Evolutionary conservation across 2,113 vertebrate genomes (phyloP).

Genomic region (Sitta europaea): DNA sequence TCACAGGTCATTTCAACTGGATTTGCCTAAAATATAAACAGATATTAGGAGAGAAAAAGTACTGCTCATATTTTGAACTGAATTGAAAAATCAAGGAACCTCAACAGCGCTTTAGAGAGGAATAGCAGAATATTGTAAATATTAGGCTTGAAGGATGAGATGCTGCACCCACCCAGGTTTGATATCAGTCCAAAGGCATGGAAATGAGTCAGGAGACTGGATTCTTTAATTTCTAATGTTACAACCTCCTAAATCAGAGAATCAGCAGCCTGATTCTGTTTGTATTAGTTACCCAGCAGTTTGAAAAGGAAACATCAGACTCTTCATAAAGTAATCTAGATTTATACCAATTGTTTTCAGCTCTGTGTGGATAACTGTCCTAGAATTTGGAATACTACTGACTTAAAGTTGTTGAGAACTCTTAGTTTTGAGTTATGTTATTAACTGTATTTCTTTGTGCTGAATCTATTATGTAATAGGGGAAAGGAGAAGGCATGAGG

Average conservation of each 20-base stretch:
- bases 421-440: background rate
- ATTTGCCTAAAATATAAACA: background rate
- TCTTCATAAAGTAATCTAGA: background rate
- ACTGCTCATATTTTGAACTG: background rate
- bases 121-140: background rate
- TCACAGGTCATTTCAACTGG: background rate
- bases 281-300: background rate
- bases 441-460: background rate
- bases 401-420: background rate
- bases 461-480: slow-evolving; percentile 50
- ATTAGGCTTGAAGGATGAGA: background rate
- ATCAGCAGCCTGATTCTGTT: background rate
- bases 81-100: background rate
- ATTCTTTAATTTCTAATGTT: background rate
- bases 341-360: background rate
- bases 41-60: background rate
- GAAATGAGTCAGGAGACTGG: background rate
- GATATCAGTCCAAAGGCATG: background rate
- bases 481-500: slow-evolving; percentile 77
- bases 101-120: background rate
- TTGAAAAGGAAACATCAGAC: background rate
- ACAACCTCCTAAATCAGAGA: background rate
- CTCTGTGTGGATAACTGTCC: background rate
- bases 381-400: background rate
- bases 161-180: background rate